Evolutionary conservation across 2,797 vertebrate species (phyloP), one percentile per base, ranked within the genome.

Genomic region (Helicolenus hilgendorfi): DNA sequence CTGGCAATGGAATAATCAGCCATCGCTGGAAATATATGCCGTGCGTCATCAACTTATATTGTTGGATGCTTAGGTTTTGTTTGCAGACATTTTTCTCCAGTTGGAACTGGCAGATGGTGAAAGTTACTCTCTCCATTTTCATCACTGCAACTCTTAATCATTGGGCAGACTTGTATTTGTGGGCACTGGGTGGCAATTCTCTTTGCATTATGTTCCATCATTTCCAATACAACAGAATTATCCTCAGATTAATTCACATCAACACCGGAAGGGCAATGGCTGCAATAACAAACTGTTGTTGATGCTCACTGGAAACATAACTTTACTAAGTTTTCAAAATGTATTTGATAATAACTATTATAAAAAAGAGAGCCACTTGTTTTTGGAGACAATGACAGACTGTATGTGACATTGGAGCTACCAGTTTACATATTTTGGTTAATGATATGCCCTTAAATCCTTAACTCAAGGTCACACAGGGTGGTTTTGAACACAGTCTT

Each of bases 101-200:
- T 87, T 90, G 85, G 53, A 68, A 45, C 24, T 58, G 56, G 24
- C 87, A 85, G 90, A 93, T 90, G 88, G 72, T 69, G 20, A 72
- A 83, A 72, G 79, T 83, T 83, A 69, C 71, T 88, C 56, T 78
- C 78, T 67, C 58, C n/a, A 84, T 92, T 85, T 90, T 83, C 41
- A 87, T 83, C 45, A 65, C 11, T 87, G 38, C n/a, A 72, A 38
- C 36, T 77, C 53, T 85, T 65, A 91, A 74, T 89, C 69, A 80
- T 15, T 64, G 41, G 26, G 33, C 62, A 72, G 49, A 64, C 64
- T 87, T 80, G 7, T 79, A 72, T 85, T 88, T 77, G 69, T 82
- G 20, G 56, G 53, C 2, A 38, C 33, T 67, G 70, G 55, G 63
- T 77, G 53, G 26, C 62, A 73, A 27, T 87, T 83, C 55, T 78